These are phyloP conservation scores for Caenorhabditis latens DNA, from an alignment of 1,140 invertebrate genomes.

Conservation along the genomic window DNA sequence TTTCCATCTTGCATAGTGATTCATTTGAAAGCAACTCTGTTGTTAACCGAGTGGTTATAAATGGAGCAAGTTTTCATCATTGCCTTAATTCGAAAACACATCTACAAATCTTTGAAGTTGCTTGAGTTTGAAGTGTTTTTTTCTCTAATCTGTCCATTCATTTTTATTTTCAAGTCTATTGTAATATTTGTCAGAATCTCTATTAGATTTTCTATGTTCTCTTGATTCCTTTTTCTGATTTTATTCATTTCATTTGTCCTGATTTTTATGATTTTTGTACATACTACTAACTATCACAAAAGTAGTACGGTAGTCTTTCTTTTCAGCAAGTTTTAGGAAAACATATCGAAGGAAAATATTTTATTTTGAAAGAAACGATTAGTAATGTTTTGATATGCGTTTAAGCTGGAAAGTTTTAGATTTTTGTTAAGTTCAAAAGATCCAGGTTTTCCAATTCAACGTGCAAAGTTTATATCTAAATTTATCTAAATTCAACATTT, in stretches of 20 bases:
- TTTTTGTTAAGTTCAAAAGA: too few species aligned
- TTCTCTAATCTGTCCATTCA: not conserved
- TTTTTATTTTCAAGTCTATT: not conserved
- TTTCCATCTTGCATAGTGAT: not conserved
- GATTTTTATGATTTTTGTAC: constrained; percentile 10
- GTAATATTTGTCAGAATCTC: not conserved
- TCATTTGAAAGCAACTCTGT: too few species aligned
- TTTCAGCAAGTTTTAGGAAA: not conserved
- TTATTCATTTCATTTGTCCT: not conserved
- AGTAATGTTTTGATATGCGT: too few species aligned
- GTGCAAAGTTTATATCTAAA: too few species aligned
- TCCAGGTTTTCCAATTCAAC: too few species aligned
- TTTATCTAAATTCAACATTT: too few species aligned
- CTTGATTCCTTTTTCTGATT: not conserved
- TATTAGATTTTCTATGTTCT: not conserved
- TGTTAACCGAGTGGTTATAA: not conserved
- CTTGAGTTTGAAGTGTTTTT: constrained; percentile 40
- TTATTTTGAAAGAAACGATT: too few species aligned
- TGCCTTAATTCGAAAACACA: not conserved
- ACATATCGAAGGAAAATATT: not conserved
- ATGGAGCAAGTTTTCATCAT: not conserved
- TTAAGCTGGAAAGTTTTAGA: too few species aligned
- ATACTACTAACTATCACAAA: constrained; percentile 28
- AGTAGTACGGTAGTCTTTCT: not conserved
- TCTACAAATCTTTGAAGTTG: not conserved